Percentiles rank a stretch among this genome's conserved stretches.
Evolutionary conservation across 2,113 vertebrate species (phyloP).

Genomic region (Castor canadensis): DNA sequence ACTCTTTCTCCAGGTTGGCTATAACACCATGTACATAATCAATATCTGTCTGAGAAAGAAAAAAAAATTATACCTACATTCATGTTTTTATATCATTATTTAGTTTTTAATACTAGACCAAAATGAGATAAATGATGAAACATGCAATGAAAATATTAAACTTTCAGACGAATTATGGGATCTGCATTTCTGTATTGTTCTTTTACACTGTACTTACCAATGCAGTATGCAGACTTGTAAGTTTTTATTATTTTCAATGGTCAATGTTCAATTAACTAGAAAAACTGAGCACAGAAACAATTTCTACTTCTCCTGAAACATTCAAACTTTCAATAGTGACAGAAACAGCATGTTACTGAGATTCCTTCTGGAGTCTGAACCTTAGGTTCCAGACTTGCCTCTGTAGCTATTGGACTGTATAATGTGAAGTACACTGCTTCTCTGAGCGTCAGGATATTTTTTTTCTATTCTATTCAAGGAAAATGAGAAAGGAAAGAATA

Average conservation of each 20-base stretch:
- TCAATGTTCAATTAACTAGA: background rate
- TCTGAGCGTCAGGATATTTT: background rate
- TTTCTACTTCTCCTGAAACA: background rate
- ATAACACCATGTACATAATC: slow-evolving; percentile 94
- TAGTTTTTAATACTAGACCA: background rate
- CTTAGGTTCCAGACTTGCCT: background rate
- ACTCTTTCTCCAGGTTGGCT: slow-evolving; percentile 95
- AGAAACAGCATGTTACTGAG: background rate
- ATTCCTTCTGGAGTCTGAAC: background rate
- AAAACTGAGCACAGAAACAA: background rate
- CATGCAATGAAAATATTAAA: background rate
- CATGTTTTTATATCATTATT: background rate
- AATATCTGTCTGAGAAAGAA: slow-evolving; percentile 90
- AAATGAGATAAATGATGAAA: slow-evolving; percentile 10
- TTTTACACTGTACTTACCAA: background rate
- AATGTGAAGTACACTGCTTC: background rate
- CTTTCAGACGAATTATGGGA: background rate
- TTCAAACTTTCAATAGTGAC: background rate
- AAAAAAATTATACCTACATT: slow-evolving; percentile 40
- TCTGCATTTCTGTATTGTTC: background rate
- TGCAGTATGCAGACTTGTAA: background rate
- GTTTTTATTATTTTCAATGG: background rate
- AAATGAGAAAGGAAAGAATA: background rate
- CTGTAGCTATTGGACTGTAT: background rate
- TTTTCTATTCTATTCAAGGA: background rate